Evolutionary conservation across 2,888 invertebrate genomes (phyloP), one percentile per base, ranked within the genome.

Genomic region (Eugnorisma glareosa): DNA sequence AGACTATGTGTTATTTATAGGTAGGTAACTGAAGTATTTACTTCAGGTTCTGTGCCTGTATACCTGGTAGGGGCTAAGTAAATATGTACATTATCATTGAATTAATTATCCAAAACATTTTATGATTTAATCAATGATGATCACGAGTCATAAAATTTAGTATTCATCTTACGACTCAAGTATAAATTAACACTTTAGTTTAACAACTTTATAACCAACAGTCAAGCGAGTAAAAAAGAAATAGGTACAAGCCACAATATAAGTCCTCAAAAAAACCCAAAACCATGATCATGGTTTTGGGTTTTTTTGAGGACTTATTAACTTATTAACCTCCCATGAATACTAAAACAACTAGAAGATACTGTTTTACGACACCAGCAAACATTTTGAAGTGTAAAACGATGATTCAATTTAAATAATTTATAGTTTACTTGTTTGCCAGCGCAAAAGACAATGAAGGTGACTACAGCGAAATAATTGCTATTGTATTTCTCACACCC

Each of bases 401-500:
- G 82, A 87, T 87, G 82, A 87, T 89, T 88, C 78, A 81, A 86
- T 83, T 88, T 83, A 80, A 87, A 87, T 89, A 88, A 88, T 88
- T 82, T 86, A 88, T 88, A 82, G 83, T 89, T 86, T 86, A 86
- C 88, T 83, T 86, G 80, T 84, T 89, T 85, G 81, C 75, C 63
- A 77, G 31, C 54, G 72, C 71, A 77, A 76, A 82, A 86, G 75
- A 90, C 89, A 89, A 87, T 81, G 86, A 89, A 82, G 85, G 88
- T 88, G 86, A 86, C 80, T 77, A 80, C 79, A 77, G 79, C 78
- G 67, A 91, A 88, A 89, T 90, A 88, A 90, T 89, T 88, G 83
- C 87, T 87, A 89, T 90, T 90, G 91, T 89, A 80, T 83, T 86
- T 88, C 79, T 82, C 86, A 86, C 81, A 87, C 77, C 73, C 82